phyloP scores from a whole-genome alignment of 1,140 invertebrate genomes.

The Semibalanus balanoides region DNA sequence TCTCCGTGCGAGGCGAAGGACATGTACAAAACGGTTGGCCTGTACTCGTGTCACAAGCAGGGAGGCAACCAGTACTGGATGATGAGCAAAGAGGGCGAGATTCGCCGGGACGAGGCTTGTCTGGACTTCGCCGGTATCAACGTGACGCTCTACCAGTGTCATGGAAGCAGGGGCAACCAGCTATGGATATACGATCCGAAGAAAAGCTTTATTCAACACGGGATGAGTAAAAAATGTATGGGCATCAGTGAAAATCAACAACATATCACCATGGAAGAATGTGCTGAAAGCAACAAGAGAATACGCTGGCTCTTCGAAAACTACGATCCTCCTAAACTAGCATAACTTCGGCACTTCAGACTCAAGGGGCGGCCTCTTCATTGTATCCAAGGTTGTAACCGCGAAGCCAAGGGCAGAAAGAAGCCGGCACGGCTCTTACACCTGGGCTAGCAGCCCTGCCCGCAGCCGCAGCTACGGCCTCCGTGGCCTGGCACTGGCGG shows the following conservation, averaged over 20 bases:
- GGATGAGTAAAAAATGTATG: not conserved
- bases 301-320: not conserved
- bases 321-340: not conserved
- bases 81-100: conserved; percentile 89
- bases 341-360: too few relatives aligned
- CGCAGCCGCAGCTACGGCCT: too few relatives aligned
- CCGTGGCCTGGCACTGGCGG: too few relatives aligned
- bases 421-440: too few relatives aligned
- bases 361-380: too few relatives aligned
- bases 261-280: not conserved
- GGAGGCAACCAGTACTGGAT: conserved; percentile 97
- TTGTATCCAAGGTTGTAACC: too few relatives aligned
- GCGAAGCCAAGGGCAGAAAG: too few relatives aligned
- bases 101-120: conserved; percentile 89
- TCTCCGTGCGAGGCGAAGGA: conserved; percentile 55
- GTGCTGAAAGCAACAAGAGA: not conserved
- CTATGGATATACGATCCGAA: conserved; percentile 64
- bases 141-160: conserved; percentile 86
- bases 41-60: conserved; percentile 80
- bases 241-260: not conserved
- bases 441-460: too few relatives aligned
- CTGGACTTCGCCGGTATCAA: conserved; percentile 78
- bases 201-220: not conserved
- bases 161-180: conserved; percentile 88
- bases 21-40: conserved; percentile 59